Evolutionary conservation across 2,797 vertebrate genomes (phyloP).

Genomic region (Tenualosa ilisha): DNA sequence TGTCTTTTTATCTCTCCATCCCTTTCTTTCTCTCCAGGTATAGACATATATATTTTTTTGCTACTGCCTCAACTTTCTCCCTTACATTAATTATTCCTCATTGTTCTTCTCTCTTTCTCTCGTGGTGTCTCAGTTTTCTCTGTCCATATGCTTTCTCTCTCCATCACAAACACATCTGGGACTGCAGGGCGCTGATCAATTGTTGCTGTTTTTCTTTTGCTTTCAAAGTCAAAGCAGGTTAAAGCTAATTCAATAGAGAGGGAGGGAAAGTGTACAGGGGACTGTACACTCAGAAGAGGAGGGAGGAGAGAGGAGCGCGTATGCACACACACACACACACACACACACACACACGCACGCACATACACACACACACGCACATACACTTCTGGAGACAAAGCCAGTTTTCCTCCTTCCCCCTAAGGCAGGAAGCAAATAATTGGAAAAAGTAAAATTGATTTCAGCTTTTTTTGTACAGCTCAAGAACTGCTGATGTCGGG

Average conservation of each 20-base stretch:
- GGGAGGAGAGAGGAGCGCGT: conserved; percentile 36
- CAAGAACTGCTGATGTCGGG: not conserved
- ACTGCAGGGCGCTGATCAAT: conserved; percentile 48
- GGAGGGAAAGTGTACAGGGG: not conserved
- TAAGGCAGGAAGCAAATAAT: not conserved
- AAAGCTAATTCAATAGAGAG: conserved; percentile 49
- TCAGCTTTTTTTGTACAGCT: not conserved
- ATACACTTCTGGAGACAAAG: too few relatives aligned
- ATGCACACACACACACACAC: too few relatives aligned
- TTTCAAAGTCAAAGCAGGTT: conserved; percentile 51
- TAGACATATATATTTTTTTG: too few relatives aligned
- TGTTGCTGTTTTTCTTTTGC: conserved; percentile 42
- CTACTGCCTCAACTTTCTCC: not conserved
- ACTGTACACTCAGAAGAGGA: not conserved
- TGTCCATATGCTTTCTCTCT: not conserved
- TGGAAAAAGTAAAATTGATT: not conserved
- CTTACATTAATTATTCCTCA: not conserved
- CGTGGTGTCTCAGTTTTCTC: not conserved
- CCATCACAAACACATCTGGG: conserved; percentile 18
- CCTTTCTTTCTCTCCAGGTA: too few relatives aligned
- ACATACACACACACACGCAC: not conserved
- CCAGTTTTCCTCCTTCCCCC: not conserved
- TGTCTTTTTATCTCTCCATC: too few relatives aligned
- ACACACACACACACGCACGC: not conserved
- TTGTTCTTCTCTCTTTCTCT: not conserved